Evolutionary conservation across 2,888 invertebrate species (phyloP).

Genomic region (Halictus quadricinctus): DNA sequence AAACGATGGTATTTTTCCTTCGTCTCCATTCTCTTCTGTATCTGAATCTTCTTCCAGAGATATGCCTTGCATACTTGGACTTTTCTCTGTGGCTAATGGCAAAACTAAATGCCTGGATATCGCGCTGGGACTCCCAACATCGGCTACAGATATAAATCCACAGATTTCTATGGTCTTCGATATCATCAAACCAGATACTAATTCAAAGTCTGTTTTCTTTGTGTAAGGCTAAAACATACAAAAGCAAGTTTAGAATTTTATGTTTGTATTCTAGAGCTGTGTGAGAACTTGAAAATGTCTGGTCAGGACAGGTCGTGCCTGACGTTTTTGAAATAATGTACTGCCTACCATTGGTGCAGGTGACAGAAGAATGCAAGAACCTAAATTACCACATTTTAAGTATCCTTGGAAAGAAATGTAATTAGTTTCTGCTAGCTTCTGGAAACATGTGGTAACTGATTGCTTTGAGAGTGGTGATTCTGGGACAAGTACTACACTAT

Average conservation of each 20-base stretch:
- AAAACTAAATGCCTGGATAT: slow-evolving; percentile 95
- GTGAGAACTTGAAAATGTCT: too few species aligned
- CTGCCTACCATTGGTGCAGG: slow-evolving; percentile 88
- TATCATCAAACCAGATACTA: slow-evolving; percentile 85
- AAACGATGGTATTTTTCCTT: slow-evolving; percentile 92
- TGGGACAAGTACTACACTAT: slow-evolving; percentile 85
- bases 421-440: slow-evolving; percentile 88
- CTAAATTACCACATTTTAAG: slow-evolving; percentile 90
- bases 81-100: slow-evolving; percentile 85
- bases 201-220: slow-evolving; percentile 86
- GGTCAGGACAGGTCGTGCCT: too few species aligned
- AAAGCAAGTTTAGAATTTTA: background rate
- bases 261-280: background rate
- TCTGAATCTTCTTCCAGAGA: slow-evolving; percentile 83
- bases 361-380: slow-evolving; percentile 88
- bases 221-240: slow-evolving; percentile 83
- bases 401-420: slow-evolving; percentile 89
- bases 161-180: slow-evolving; percentile 91
- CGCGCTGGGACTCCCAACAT: slow-evolving; percentile 95
- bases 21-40: slow-evolving; percentile 86
- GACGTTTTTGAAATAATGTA: slow-evolving; percentile 12
- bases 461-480: slow-evolving; percentile 83
- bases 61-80: slow-evolving; percentile 81
- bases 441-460: slow-evolving; percentile 81
- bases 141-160: slow-evolving; percentile 94